Evolutionary conservation across 2,797 vertebrate species (phyloP).

Genomic region (Dromococcyx pavoninus): DNA sequence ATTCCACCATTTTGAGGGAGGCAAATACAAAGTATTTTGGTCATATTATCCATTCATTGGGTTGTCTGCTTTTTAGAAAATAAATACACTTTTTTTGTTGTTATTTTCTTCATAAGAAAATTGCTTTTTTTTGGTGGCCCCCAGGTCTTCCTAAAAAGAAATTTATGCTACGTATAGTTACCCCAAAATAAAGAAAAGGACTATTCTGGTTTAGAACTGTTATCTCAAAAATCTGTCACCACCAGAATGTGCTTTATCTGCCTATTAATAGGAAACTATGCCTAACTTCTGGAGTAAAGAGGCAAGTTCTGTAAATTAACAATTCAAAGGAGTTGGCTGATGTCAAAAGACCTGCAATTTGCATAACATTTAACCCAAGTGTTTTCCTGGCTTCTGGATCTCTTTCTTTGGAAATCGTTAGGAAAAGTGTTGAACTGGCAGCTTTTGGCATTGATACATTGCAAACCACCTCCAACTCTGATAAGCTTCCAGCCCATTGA

Average conservation of each 20-base stretch:
- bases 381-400: neutral
- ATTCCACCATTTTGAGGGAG: neutral
- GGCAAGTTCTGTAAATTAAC: neutral
- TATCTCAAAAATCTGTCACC: neutral
- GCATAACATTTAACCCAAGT: neutral
- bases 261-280: neutral
- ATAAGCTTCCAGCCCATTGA: neutral
- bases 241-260: neutral
- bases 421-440: neutral
- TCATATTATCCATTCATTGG: neutral
- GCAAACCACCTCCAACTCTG: neutral
- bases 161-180: neutral
- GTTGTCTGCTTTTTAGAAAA: neutral
- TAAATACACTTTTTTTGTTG: rapidly evolving
- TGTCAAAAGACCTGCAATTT: neutral
- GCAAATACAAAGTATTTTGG: neutral
- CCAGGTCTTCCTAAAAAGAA: neutral
- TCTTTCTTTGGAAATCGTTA: neutral
- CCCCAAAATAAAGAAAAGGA: neutral
- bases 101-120: neutral
- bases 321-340: neutral
- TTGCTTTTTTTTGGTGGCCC: neutral
- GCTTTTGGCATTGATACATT: neutral
- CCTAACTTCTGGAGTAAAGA: neutral
- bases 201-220: neutral